A percentile compares a stretch with the other conserved stretches of the same genome.
Evolutionary conservation across 2,888 invertebrate species (phyloP).

Genomic region (Apoda limacodes): DNA sequence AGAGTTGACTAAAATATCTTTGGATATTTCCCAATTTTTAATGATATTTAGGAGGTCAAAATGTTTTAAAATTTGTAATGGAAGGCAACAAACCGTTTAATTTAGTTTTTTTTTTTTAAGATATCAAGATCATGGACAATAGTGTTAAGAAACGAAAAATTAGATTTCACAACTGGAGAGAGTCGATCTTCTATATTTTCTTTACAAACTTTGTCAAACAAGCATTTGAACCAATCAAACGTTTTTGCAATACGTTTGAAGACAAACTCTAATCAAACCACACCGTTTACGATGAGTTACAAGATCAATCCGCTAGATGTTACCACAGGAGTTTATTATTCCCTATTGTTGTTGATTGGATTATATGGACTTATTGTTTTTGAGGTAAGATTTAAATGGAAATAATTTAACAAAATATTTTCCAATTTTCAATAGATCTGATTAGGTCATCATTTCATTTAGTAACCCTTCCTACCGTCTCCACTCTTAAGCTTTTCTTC

Average conservation of each 20-base stretch:
- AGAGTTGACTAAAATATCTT: constrained; percentile 20
- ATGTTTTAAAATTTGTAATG: constrained; percentile 2
- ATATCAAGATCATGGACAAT: constrained; percentile 68
- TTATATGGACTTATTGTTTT: constrained; percentile 84
- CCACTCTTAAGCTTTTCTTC: too few species aligned
- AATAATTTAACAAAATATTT: not conserved
- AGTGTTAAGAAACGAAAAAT: constrained; percentile 58
- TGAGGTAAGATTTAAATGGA: constrained; percentile 67
- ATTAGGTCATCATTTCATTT: too few species aligned
- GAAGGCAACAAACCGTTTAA: constrained; percentile 8
- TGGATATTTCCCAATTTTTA: constrained; percentile 15
- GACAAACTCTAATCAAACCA: constrained; percentile 13
- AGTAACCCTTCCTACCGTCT: too few species aligned
- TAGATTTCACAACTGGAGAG: constrained; percentile 62
- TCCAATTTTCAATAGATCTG: too few species aligned
- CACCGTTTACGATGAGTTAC: constrained; percentile 38
- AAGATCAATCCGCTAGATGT: constrained; percentile 71
- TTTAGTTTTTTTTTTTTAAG: constrained; percentile 15
- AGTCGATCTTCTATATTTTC: constrained; percentile 47
- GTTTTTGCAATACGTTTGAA: constrained; percentile 7
- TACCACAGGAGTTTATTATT: constrained; percentile 74
- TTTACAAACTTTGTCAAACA: constrained; percentile 24
- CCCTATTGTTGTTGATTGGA: constrained; percentile 73
- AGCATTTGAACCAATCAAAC: constrained; percentile 5
- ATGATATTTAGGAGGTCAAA: not conserved